Percentiles rank a stretch among this genome's conserved stretches.
Evolutionary conservation across 2,113 vertebrate species (phyloP).

Genomic region (Osmerus eperlanus): DNA sequence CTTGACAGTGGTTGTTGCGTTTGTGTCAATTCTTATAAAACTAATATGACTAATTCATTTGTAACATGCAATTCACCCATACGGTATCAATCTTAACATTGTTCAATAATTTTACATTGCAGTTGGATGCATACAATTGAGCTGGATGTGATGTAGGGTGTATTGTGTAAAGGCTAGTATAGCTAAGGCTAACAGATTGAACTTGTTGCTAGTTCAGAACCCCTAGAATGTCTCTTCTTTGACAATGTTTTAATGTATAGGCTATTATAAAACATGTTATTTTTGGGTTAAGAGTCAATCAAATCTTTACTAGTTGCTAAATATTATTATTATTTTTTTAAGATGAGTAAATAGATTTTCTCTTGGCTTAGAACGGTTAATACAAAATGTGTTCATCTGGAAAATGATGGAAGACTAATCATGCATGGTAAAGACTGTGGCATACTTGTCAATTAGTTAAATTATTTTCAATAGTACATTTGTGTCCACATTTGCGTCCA

Average conservation of each 20-base stretch:
- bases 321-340: not conserved
- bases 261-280: not conserved
- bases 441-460: too few relatives aligned
- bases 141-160: conserved; percentile 1
- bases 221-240: not conserved
- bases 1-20: conserved; percentile 24
- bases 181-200: conserved; percentile 56
- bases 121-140: conserved; percentile 30
- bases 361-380: not conserved
- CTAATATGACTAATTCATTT: conserved; percentile 53
- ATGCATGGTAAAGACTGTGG: too few relatives aligned
- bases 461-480: too few relatives aligned
- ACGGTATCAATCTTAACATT: conserved; percentile 22
- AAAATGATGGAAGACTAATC: conserved; percentile 50
- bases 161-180: conserved; percentile 46
- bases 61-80: conserved; percentile 56
- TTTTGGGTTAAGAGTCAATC: not conserved
- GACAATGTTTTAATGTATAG: not conserved
- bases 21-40: conserved; percentile 31
- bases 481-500: too few relatives aligned
- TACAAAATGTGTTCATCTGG: conserved; percentile 13
- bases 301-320: not conserved
- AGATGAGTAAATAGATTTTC: not conserved
- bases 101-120: conserved; percentile 37
- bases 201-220: conserved; percentile 23